phyloP scores from a whole-genome alignment of 2,113 vertebrate species.

The Antigone vipio region DNA sequence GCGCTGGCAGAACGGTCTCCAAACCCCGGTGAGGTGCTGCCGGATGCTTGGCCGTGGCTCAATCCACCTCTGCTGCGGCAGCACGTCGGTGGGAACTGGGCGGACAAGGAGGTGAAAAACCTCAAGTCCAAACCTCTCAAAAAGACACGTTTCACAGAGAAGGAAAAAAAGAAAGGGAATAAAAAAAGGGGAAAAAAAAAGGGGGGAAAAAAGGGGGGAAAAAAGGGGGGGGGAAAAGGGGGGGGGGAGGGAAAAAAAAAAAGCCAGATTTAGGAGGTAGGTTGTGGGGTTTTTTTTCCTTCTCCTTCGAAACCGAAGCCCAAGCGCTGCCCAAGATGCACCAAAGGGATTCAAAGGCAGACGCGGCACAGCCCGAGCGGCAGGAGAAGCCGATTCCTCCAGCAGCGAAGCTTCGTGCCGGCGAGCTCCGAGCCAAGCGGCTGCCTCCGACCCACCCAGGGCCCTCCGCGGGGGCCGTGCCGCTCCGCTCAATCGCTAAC shows the following conservation, averaged over 20 bases:
- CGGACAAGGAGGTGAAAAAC: neutral
- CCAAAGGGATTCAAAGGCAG: neutral
- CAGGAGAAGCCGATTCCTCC: neutral
- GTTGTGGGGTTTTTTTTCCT: neutral
- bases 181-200: too few species aligned
- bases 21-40: neutral
- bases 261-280: neutral
- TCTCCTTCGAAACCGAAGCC: neutral
- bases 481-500: neutral
- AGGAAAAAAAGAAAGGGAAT: too few species aligned
- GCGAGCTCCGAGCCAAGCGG: neutral
- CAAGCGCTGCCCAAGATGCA: neutral
- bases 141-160: neutral
- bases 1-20: neutral
- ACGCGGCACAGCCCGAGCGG: neutral
- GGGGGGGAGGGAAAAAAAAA: neutral
- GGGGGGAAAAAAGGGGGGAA: neutral
- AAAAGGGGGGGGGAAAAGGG: too few species aligned
- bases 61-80: neutral
- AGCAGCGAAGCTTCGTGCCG: neutral
- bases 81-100: accelerated
- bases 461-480: neutral
- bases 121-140: neutral
- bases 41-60: neutral
- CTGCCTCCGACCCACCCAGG: neutral